phyloP scores from a whole-genome alignment of 2,113 vertebrate species.

The Craseonycteris thonglongyai region DNA sequence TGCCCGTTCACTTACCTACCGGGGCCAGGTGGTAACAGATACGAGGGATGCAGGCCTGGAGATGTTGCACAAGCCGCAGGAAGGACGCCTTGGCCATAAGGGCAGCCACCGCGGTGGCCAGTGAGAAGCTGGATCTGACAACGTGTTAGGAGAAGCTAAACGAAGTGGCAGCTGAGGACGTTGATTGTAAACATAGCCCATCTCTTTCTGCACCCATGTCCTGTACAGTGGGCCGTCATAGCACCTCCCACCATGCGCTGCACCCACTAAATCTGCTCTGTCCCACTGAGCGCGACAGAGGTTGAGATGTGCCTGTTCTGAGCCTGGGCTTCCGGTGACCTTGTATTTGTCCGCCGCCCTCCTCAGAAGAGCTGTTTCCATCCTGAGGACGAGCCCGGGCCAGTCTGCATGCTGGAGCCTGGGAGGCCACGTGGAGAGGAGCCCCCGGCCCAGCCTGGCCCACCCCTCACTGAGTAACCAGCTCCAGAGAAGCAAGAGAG shows the following conservation, averaged over 20 bases:
- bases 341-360: neutral
- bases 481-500: neutral
- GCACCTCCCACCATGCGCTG: fast-evolving
- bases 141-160: neutral
- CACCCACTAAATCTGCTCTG: neutral
- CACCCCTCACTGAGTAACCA: neutral
- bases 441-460: neutral
- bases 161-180: too few species aligned
- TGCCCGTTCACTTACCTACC: neutral
- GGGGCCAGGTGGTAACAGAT: neutral
- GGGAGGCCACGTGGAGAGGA: neutral
- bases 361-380: neutral
- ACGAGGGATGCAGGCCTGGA: neutral
- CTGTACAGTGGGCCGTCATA: fast-evolving
- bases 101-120: neutral
- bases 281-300: too few species aligned
- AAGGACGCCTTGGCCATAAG: neutral
- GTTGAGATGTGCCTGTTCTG: neutral
- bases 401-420: too few species aligned
- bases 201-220: neutral
- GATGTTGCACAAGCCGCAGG: neutral
- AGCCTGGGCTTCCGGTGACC: neutral
- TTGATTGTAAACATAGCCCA: neutral
- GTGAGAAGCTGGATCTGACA: neutral
- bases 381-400: neutral